Base-by-base conservation (phyloP, 1,140 invertebrate species). In the Listronotus oregonensis region DNA sequence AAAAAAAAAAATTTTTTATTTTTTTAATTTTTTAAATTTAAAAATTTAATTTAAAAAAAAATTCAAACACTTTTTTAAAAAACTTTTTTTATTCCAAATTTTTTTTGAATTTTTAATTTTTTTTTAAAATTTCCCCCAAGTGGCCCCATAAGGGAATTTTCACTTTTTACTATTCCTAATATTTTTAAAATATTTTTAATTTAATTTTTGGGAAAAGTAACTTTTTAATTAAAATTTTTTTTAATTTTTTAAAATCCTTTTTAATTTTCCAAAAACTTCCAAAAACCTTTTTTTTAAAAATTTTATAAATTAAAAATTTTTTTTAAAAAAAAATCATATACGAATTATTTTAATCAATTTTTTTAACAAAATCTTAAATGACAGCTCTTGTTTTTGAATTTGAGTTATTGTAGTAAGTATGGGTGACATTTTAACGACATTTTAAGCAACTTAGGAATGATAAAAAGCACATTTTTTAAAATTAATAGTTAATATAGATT, bases 261-360 rank as follows among this genome's bases (percentile, higher is more conserved):
- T 31, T 55, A 39, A 55, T 55, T 39, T 55, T n/a, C n/a, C 62
- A 66, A 58, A 73, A 70, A 70, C 68, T 68, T 56, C 56, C 71
- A 66, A 71, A 70, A 68, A 55, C 71, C 67, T 66, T 65, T 72
- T 75, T 73, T n/a, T n/a, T n/a, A n/a, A 76, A 75, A 76, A 73
- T 68, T 73, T 73, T 72, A 75, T n/a, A n/a, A n/a, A n/a, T n/a
- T n/a, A n/a, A n/a, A n/a, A n/a, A n/a, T 66, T 65, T 72, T 75
- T 73, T n/a, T n/a, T n/a, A n/a, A 76, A 75, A 76, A 73, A 75
- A 73, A 75, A 75, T 72, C 73, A 76, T 77, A 70, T 66, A 73
- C 57, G 62, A 69, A 72, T 65, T 58, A 67, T 68, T 67, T 64
- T 55, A 51, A 50, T 15, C 27, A 18, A 27, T 61, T 50, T 40